A percentile compares a stretch with the other conserved stretches of the same genome.
These are phyloP conservation scores for Streptopelia turtur DNA, from an alignment of 2,797 vertebrate species.

Conservation along the genomic window DNA sequence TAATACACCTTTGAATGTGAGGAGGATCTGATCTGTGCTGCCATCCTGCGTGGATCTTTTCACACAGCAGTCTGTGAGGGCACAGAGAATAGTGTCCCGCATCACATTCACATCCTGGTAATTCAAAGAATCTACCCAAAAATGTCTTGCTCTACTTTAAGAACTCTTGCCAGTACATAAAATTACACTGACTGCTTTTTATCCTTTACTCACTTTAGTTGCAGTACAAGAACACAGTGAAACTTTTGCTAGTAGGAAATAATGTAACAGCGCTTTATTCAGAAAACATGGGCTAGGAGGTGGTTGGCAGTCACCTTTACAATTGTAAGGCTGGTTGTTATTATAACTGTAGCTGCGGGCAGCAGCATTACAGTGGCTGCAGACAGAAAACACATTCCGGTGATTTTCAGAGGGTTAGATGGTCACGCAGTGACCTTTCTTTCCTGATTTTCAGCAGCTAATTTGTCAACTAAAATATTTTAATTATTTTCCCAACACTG, in stretches of 20 bases:
- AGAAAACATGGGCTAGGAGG: neutral
- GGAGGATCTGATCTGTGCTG: neutral
- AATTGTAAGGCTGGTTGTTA: neutral
- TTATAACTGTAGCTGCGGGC: neutral
- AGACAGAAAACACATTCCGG: neutral
- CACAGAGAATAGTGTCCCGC: neutral
- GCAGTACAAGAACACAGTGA: neutral
- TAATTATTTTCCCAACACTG: neutral
- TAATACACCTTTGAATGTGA: neutral
- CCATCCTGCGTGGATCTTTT: neutral
- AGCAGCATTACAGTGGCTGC: neutral
- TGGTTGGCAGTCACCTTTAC: neutral
- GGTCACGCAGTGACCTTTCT: neutral
- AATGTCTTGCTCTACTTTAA: constrained; percentile 25
- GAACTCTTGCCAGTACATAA: constrained; percentile 2
- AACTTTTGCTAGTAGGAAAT: constrained; percentile 47
- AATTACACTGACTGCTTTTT: constrained; percentile 48
- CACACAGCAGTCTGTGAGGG: neutral
- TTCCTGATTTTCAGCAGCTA: neutral
- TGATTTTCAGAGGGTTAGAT: neutral
- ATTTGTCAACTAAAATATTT: neutral
- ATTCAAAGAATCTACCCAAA: constrained; percentile 15
- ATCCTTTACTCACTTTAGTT: constrained; percentile 45
- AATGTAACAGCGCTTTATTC: constrained; percentile 7
- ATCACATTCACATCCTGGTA: constrained; percentile 15